Conservation (phyloP, 2,113 vertebrate genomes). For the Polypterus bichir region DNA sequence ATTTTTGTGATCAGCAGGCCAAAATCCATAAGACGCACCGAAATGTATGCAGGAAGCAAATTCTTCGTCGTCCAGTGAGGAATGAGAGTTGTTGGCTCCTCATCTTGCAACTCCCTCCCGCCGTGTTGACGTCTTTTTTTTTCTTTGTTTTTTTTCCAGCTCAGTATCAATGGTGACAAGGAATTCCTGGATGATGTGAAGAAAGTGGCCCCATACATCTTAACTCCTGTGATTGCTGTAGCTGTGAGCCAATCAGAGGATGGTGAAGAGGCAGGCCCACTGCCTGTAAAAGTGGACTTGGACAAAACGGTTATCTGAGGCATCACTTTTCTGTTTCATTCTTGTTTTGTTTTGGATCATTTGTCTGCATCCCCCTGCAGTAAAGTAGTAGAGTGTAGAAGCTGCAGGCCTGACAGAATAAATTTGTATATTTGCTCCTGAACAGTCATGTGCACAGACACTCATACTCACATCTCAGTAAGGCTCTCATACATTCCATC, state of each 20-base stretch:
- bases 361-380: too few relatives aligned
- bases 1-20: too few relatives aligned
- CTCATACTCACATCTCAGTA: too few relatives aligned
- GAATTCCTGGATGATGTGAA: constrained; percentile 65
- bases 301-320: constrained; percentile 64
- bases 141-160: constrained; percentile 27
- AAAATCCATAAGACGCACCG: background rate
- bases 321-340: too few relatives aligned
- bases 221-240: constrained; percentile 60
- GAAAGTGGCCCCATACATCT: constrained; percentile 49
- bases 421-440: too few relatives aligned
- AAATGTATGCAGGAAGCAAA: background rate
- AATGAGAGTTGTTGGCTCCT: too few relatives aligned
- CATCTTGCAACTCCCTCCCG: background rate
- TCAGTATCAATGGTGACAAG: constrained; percentile 85
- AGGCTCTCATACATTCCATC: too few relatives aligned
- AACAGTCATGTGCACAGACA: too few relatives aligned
- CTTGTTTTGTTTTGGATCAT: too few relatives aligned
- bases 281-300: constrained; percentile 79
- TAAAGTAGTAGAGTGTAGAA: too few relatives aligned
- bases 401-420: too few relatives aligned
- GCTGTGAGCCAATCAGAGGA: constrained; percentile 49
- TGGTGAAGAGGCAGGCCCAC: constrained; percentile 55
- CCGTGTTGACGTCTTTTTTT: background rate
- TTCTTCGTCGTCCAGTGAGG: too few relatives aligned